Conservation (phyloP, 2,113 vertebrate species). For the western clawed frog (Xenopus tropicalis) region UCB_Xtro_10.0 CM004448.2:130100501-130101000, state of each 20-base stretch:
- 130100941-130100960: conserved; percentile 11
- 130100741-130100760: conserved; percentile 9
- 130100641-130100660: conserved; percentile 12
- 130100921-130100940: conserved; percentile 23
- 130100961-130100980: background rate
- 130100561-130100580: conserved; percentile 2
- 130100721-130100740: conserved; percentile 19
- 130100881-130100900: conserved; percentile 12
- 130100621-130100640: conserved; percentile 23
- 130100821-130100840: conserved; percentile 37
- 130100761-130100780: background rate
- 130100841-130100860: conserved; percentile 39
- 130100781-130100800: conserved; percentile 45
- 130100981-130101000: background rate
- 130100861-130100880: conserved; percentile 38
- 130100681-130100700: conserved; percentile 13
- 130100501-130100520: conserved; percentile 2
- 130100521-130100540: background rate
- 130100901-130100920: conserved; percentile 10
- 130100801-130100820: conserved; percentile 38
- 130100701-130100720: conserved; percentile 28
- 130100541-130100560: background rate
- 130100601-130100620: conserved; percentile 1
- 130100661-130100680: conserved; percentile 27
- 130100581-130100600: conserved; percentile 32